Evolutionary conservation across 2,797 vertebrate species (phyloP), one percentile per base, ranked within the genome.

Genomic region (Gymnopithys bicolor): DNA sequence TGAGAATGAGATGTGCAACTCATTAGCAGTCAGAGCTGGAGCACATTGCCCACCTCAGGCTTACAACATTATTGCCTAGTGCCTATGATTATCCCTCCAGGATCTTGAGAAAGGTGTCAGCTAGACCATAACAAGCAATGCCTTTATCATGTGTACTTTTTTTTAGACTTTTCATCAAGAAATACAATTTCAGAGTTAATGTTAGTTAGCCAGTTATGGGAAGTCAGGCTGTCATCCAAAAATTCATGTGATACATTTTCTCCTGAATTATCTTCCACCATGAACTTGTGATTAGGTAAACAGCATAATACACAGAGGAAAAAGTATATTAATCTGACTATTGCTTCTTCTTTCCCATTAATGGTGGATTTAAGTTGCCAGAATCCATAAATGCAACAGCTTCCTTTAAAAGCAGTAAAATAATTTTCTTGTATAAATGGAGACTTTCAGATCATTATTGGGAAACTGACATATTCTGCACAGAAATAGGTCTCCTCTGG

Each of bases 321-420:
- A 94, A 87, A 94, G 89, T 95, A 79, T 86, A 91, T 74, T 84
- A 89, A 90, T 94, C 71, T 87, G 91, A 48, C 41, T 77, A 48
- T 78, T 94, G 88, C 86, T 74, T 63, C 93, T 81, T 89, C 59
- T 81, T 83, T 73, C 86, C 91, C 89, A 93, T 69, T 80, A 96
- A 90, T 48, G 83, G 46, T 94, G 74, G 83, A 69, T 94, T 84
- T 94, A 93, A 78, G 79, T 94, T 93, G 95, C 96, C 88, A 92
- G 88, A 97, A 97, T 92, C 94, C 96, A 95, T 96, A 97, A 97
- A 95, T 90, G 89, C 92, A 95, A 94, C 94, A 93, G 90, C 88
- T 95, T 95, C 81, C 94, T 95, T 95, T 95, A 96, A 97, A 97
- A 95, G 94, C 94, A 90, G 84, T 90, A 94, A 95, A 97, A 97